Conservation (phyloP, 2,888 invertebrate species). For the Plagodis dolabraria region DNA sequence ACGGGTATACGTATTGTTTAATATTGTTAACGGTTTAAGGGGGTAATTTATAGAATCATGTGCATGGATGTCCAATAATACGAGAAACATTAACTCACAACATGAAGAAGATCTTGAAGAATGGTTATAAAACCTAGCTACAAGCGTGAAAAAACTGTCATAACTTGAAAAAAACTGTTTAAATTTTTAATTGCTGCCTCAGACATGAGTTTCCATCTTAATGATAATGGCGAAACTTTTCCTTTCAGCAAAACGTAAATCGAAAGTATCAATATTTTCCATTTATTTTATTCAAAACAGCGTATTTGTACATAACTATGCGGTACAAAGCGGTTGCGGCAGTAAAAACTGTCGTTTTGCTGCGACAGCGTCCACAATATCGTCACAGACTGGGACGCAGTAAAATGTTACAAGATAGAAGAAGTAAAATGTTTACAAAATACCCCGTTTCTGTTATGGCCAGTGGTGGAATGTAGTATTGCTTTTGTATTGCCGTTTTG, state of each 20-base stretch:
- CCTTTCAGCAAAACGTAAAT: conserved; percentile 14
- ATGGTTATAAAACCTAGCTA: too few relatives aligned
- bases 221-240: neutral
- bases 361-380: conserved; percentile 76
- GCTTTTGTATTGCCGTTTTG: conserved; percentile 72
- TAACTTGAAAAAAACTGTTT: too few relatives aligned
- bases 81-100: too few relatives aligned
- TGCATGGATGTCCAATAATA: too few relatives aligned
- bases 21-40: too few relatives aligned
- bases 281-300: conserved; percentile 31
- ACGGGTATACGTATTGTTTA: too few relatives aligned
- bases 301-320: conserved; percentile 34
- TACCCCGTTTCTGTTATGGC: conserved; percentile 73
- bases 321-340: conserved; percentile 60
- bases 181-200: too few relatives aligned
- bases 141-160: too few relatives aligned
- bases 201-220: too few relatives aligned
- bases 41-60: too few relatives aligned
- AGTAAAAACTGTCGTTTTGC: conserved; percentile 79
- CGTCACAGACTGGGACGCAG: conserved; percentile 78
- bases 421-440: conserved; percentile 81
- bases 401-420: conserved; percentile 66
- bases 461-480: conserved; percentile 65
- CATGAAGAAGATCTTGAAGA: too few relatives aligned
- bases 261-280: conserved; percentile 26